Base-by-base conservation (phyloP, 2,113 vertebrate genomes). In the Elephantulus edwardii region DNA sequence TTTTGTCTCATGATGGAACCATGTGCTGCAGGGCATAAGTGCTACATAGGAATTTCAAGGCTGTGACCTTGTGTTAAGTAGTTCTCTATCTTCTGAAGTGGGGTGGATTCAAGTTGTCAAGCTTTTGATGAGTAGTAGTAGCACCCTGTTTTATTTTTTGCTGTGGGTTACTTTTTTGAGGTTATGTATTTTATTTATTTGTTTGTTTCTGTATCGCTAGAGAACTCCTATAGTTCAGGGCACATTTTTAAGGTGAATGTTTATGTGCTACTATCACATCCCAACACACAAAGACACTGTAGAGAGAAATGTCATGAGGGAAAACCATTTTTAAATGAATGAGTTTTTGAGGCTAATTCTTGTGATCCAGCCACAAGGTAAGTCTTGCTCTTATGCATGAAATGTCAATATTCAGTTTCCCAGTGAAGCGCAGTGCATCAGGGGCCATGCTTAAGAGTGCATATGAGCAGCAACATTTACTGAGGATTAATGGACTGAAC, bases 241-340 rank as follows among this genome's bases (percentile, higher is more conserved):
- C 16, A 5, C 2, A 44, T 19, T 52, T 7, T 30, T 78, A 75
- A 28, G 35, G 19, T 60, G 79, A 80, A 33, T 35, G 9, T 28
- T 26, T 52, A 10, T 0, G 2, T 16, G 35, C 64, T 35, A 38
- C 11, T 2, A 58, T 60, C 48, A 74, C 26, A 85, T 75, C 30
- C 22, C 17, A 35, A 40, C 52, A 12, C 22, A 40, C 16, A 68
- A 33, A 71, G 58, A 56, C 22, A 19, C 5, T 6, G 48, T 20
- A 79, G 74, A 50, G 6, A 81, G 48, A n/a, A 92, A 87, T 48
- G 78, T 38, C 40, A 8, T 1, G 48, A 86, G 35, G 14, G 5
- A 35, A 77, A 66, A 75, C 42, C 38, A 26, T 33, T 52, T 72
- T 91, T 22, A 81, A 83, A 84, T 88, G 60, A 92, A 48, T 74